Conservation (phyloP, 2,888 invertebrate species). For the Troides aeacus region DNA sequence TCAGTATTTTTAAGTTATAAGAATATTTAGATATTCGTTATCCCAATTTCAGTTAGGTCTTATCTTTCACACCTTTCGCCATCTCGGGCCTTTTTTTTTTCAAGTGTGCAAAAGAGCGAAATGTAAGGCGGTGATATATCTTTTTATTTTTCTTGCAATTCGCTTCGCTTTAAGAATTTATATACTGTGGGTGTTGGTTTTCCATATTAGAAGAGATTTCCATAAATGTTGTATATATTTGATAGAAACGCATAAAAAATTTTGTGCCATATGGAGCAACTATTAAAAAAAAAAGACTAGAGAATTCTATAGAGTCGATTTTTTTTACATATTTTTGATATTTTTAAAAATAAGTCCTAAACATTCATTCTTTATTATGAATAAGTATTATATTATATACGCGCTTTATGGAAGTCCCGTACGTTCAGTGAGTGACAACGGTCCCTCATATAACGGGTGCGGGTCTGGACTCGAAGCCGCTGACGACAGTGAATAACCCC, state of each 20-base stretch:
- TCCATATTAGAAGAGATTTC: conserved; percentile 1
- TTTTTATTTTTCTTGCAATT: background rate
- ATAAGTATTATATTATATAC: background rate
- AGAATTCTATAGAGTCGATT: no score
- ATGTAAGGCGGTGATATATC: conserved; percentile 1
- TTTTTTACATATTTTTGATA: no score
- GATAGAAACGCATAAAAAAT: no score
- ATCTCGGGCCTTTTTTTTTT: no score
- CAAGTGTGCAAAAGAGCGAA: background rate
- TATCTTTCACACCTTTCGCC: no score
- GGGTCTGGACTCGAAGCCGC: conserved; percentile 10
- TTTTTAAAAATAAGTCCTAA: no score
- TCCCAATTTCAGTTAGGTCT: no score
- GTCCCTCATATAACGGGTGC: conserved; percentile 12
- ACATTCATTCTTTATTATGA: no score
- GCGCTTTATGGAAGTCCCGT: conserved; percentile 11
- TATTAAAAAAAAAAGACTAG: no score
- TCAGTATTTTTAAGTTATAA: no score
- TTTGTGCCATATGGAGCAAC: no score
- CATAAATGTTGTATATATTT: conserved; percentile 3
- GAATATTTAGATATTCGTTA: no score
- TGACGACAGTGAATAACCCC: conserved; percentile 15
- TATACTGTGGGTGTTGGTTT: conserved; percentile 22
- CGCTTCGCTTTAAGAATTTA: conserved; percentile 19
- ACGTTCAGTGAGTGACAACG: background rate